A percentile compares a stretch with the other conserved stretches of the same genome.
These are phyloP conservation scores for Azorinus chamasolen DNA, from an alignment of 2,888 invertebrate species.

Conservation along the genomic window DNA sequence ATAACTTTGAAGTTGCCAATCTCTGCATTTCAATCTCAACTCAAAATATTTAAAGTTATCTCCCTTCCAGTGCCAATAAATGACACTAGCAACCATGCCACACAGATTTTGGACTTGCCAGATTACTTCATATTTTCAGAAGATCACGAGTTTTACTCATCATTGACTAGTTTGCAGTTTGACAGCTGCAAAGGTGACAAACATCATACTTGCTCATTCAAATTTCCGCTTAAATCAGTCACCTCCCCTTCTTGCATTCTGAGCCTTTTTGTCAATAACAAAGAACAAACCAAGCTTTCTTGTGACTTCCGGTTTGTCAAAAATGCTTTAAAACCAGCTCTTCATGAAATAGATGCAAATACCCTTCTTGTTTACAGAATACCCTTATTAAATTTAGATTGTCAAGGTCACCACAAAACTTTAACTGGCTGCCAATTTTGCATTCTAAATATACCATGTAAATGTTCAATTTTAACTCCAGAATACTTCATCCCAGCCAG, in stretches of 20 bases:
- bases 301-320: slow-evolving; percentile 36
- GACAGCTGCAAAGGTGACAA: slow-evolving; percentile 9
- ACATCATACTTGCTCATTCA: slow-evolving; percentile 6
- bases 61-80: too few species aligned
- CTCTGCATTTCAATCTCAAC: slow-evolving; percentile 43
- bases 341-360: slow-evolving; percentile 16
- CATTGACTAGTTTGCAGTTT: slow-evolving; percentile 21
- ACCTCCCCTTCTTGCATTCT: slow-evolving; percentile 20
- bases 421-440: slow-evolving; percentile 26
- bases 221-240: slow-evolving; percentile 14
- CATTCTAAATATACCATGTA: slow-evolving; percentile 16
- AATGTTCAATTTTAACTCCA: slow-evolving; percentile 13
- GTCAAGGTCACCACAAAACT: too few species aligned
- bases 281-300: not conserved
- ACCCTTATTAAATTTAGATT: slow-evolving; percentile 6
- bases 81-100: too few species aligned
- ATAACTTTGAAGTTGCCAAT: slow-evolving; percentile 27
- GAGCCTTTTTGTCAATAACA: slow-evolving; percentile 11
- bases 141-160: slow-evolving; percentile 37
- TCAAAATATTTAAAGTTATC: too few species aligned
- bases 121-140: slow-evolving; percentile 31
- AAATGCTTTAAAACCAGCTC: slow-evolving; percentile 2
- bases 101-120: too few species aligned
- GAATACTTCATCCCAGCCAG: slow-evolving; percentile 1
- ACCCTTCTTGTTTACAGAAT: slow-evolving; percentile 11